Evolutionary conservation across 2,797 vertebrate species (phyloP).

Genomic region (Sitta carolinensis): DNA sequence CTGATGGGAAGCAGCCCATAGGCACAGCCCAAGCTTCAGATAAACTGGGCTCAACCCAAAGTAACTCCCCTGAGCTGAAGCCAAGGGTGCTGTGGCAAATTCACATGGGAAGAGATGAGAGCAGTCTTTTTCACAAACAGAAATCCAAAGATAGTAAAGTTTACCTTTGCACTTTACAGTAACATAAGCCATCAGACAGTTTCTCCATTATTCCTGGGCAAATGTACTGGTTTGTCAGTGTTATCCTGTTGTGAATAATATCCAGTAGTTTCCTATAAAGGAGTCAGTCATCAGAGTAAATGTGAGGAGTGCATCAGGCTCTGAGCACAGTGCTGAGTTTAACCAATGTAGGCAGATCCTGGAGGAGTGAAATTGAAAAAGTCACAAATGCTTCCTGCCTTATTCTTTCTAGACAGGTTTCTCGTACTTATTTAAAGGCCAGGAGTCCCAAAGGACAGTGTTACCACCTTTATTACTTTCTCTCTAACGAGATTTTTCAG

Average conservation of each 20-base stretch:
- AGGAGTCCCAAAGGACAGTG: not conserved
- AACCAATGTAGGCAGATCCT: not conserved
- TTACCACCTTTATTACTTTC: conserved; percentile 46
- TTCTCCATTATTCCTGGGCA: conserved; percentile 40
- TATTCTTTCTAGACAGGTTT: conserved; percentile 28
- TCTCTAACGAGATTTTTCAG: conserved; percentile 50
- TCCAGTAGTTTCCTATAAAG: not conserved
- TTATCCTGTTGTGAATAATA: conserved; percentile 25
- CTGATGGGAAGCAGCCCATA: not conserved
- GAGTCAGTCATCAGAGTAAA: conserved; percentile 6
- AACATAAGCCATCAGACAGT: not conserved
- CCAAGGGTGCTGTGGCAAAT: not conserved
- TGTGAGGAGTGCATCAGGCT: not conserved
- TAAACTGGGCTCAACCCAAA: not conserved
- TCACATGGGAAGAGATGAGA: not conserved
- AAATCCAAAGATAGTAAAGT: not conserved
- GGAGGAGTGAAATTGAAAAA: conserved; percentile 63
- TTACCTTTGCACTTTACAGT: not conserved
- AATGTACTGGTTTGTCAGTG: conserved; percentile 24
- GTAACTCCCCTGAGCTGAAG: not conserved
- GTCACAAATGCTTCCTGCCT: not conserved
- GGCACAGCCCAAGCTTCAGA: not conserved
- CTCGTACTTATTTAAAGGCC: conserved; percentile 38
- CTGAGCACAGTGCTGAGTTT: not conserved
- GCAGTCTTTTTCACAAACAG: not conserved